Base-by-base conservation (phyloP, 2,888 invertebrate species). In the Vesta saturnalis region DNA sequence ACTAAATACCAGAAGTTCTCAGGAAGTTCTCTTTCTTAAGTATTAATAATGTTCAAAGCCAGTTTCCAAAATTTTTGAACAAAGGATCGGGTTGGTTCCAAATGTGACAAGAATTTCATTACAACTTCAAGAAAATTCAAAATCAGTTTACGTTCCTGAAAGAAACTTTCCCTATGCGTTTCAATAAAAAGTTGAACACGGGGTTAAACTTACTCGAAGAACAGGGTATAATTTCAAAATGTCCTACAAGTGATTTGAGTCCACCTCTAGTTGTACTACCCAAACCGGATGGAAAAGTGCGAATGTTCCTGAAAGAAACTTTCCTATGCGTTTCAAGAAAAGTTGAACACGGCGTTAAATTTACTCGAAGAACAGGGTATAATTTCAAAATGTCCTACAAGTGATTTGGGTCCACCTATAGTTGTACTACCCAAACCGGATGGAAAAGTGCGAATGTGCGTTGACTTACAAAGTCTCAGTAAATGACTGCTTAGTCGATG, bases 81-180 rank as follows among this genome's bases (percentile, higher is more conserved):
- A 65, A 60, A 63, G 65, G 57, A 66, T 73, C 10, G 74, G 73
- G 10, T 71, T 68, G 14, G 67, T 77, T 43, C 61, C 70, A 54
- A 61, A 72, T 22, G 69, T 72, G 46, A 63, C 72, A 59, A n/a
- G n/a, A n/a, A 71, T 76, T 16, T 16, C 19, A 1, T 47, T 75
- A 12, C 60, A 72, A 56, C 52, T 79, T 6, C 49, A 74, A 19
- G 74, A 77, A 49, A 72, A 72, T n/a, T 73, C 77, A 10, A 72
- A 60, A 64, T 76, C 77, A 14, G 63, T 71, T 19, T 69, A 61
- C 55, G 10, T 43, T 15, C 57, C 30, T 54, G 64, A 67, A 16
- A 12, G 70, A 23, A 49, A 55, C 16, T 39, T 75, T 57, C 72
- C 74, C 1, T 72, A 70, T 59, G 72, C 71, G 19, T 64, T 75